A percentile compares a stretch with the other conserved stretches of the same genome.
Conservation (phyloP, 2,888 invertebrate species). For the Euzophera pinguis region DNA sequence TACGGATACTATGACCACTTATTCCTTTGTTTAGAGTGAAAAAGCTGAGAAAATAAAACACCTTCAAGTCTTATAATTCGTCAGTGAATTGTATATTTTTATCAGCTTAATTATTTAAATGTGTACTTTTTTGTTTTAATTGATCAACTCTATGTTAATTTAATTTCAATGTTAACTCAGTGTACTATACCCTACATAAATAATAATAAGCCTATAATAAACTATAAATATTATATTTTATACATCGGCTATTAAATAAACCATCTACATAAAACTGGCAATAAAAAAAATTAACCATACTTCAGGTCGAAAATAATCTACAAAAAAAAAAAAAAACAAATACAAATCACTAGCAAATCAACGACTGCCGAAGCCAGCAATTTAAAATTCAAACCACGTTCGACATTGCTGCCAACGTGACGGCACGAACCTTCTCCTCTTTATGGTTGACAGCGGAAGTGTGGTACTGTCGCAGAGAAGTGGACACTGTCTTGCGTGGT, state of each 20-base stretch:
- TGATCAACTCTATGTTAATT: too few species aligned
- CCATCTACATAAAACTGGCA: neutral
- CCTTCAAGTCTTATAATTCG: neutral
- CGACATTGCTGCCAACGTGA: constrained; percentile 11
- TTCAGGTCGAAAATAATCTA: neutral
- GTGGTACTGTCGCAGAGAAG: constrained; percentile 50
- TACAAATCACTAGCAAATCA: constrained; percentile 4
- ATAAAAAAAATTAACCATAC: neutral
- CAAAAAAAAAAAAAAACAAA: neutral
- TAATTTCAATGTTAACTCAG: too few species aligned
- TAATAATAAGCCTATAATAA: too few species aligned
- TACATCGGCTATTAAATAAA: neutral
- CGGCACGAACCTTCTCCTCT: constrained; percentile 56
- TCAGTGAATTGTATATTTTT: neutral
- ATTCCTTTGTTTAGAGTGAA: constrained; percentile 7
- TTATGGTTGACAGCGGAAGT: constrained; percentile 52
- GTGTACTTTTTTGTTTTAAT: too few species aligned
- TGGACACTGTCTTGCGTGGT: constrained; percentile 32
- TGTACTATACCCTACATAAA: too few species aligned
- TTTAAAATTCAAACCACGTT: constrained; percentile 4
- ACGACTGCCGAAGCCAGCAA: neutral
- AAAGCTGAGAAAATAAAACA: neutral
- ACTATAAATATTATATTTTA: too few species aligned
- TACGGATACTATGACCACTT: constrained; percentile 29
- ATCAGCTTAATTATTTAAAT: too few species aligned